These are phyloP conservation scores for Ophion costatus DNA, from an alignment of 2,888 invertebrate genomes.

Conservation along the genomic window DNA sequence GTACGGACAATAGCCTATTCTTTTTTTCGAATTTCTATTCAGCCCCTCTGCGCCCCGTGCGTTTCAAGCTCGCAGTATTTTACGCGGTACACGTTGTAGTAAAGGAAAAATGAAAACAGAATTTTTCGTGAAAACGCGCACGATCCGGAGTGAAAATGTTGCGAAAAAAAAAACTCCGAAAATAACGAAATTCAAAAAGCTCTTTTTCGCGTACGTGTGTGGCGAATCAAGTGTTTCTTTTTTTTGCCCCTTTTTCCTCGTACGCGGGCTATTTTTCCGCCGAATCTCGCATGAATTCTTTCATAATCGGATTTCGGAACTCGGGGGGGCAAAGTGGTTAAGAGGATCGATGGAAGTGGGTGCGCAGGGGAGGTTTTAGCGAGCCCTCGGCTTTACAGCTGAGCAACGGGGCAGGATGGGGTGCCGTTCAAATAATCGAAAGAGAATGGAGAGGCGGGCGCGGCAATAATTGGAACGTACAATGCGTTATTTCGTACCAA, in stretches of 20 bases:
- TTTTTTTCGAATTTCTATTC: too few relatives aligned
- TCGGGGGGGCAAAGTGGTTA: slow-evolving; percentile 49
- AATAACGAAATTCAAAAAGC: too few relatives aligned
- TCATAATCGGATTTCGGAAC: slow-evolving; percentile 44
- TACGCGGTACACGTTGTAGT: too few relatives aligned
- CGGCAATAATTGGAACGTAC: neutral
- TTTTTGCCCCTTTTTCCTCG: too few relatives aligned
- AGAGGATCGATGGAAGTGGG: slow-evolving; percentile 35
- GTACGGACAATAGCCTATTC: too few relatives aligned
- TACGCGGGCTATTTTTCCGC: slow-evolving; percentile 51
- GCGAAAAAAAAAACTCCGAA: neutral
- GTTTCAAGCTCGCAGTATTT: too few relatives aligned
- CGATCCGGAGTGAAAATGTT: slow-evolving; percentile 81
- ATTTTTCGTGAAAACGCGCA: too few relatives aligned
- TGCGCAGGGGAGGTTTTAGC: neutral
- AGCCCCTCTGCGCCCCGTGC: too few relatives aligned
- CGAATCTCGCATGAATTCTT: slow-evolving; percentile 60
- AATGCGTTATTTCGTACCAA: neutral
- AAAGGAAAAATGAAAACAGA: slow-evolving; percentile 30
- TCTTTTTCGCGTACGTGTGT: too few relatives aligned
- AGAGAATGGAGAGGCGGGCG: neutral
- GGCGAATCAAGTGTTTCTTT: too few relatives aligned
- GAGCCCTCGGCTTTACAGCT: neutral
- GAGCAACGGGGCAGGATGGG: neutral
- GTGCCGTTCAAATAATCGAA: neutral